These are phyloP conservation scores for Aphelinus certus DNA, from an alignment of 1,140 invertebrate species.

Conservation along the genomic window DNA sequence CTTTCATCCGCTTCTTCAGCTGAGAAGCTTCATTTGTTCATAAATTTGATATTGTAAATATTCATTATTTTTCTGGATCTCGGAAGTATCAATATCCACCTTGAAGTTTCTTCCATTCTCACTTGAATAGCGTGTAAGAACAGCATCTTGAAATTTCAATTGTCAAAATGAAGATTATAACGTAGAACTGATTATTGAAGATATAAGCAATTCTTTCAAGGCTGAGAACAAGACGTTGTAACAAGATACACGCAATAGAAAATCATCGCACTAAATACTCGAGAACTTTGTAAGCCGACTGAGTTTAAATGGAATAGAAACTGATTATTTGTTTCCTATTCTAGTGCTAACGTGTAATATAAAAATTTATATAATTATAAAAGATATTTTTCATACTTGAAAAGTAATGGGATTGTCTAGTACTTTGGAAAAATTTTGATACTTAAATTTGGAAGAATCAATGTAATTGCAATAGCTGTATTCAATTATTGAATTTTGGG, in stretches of 20 bases:
- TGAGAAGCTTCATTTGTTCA: constrained; percentile 78
- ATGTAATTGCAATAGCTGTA: not conserved
- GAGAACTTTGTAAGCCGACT: not conserved
- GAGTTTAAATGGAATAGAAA: constrained; percentile 2
- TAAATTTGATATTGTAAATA: constrained; percentile 87
- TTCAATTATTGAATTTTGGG: not conserved
- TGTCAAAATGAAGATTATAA: constrained; percentile 82
- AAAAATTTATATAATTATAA: not conserved
- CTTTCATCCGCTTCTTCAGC: constrained; percentile 69
- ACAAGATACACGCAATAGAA: constrained; percentile 70
- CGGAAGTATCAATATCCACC: no score
- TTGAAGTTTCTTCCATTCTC: constrained; percentile 41
- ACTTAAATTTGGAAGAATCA: no score
- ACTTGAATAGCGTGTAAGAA: constrained; percentile 78
- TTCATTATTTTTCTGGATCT: not conserved
- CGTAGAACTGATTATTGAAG: constrained; percentile 88
- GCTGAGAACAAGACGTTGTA: constrained; percentile 90
- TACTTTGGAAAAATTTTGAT: no score
- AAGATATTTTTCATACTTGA: not conserved
- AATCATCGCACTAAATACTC: constrained; percentile 47
- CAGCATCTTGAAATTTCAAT: constrained; percentile 82
- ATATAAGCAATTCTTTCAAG: constrained; percentile 89
- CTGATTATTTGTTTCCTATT: not conserved
- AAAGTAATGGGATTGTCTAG: no score
- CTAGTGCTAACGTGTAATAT: constrained; percentile 23